Evolutionary conservation across 2,797 vertebrate species (phyloP), one percentile per base, ranked within the genome.

Genomic region (Semaprochilodus insignis): DNA sequence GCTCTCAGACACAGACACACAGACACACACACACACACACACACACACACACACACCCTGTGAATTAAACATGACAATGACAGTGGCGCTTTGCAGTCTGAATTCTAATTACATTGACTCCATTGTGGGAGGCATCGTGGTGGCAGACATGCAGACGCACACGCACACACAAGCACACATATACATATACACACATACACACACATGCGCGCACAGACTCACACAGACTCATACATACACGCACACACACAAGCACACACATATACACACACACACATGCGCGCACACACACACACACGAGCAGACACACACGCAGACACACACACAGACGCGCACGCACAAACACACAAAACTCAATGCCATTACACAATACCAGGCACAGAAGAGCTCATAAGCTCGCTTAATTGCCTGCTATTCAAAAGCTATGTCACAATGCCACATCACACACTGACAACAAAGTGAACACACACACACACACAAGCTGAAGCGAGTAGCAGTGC

Each of bases 11-110:
- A 17, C 52, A 17, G 16, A 17, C 52, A 17, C 52, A 17, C 52
- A 55, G 16, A 55, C 52, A 19, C 16, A 55, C 52, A 57, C 54
- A 62, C 88, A 71, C 75, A 48, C 78, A 67, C 80, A 73, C 65
- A 77, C 80, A 70, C 70, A 78, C 83, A 85, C 83, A 84, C 83
- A 82, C 67, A 67, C 67, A 27, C 73, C 77, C 82, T 74, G 44
- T 95, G 91, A 95, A 95, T 95, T 94, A 95, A 94, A 94, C 92
- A 95, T 94, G 93, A 89, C 90, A 71, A 84, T 85, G 86, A 93
- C 90, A 91, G 91, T 85, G 85, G 86, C 83, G 85, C 93, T 92
- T 90, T 89, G 91, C 90, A 87, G 90, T 82, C 85, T 94, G 93
- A 95, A 94, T 94, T 91, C 91, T 94, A 94, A 95, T 94, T 92